phyloP scores from a whole-genome alignment of 2,797 vertebrate species.

The Eulemur coronatus region DNA sequence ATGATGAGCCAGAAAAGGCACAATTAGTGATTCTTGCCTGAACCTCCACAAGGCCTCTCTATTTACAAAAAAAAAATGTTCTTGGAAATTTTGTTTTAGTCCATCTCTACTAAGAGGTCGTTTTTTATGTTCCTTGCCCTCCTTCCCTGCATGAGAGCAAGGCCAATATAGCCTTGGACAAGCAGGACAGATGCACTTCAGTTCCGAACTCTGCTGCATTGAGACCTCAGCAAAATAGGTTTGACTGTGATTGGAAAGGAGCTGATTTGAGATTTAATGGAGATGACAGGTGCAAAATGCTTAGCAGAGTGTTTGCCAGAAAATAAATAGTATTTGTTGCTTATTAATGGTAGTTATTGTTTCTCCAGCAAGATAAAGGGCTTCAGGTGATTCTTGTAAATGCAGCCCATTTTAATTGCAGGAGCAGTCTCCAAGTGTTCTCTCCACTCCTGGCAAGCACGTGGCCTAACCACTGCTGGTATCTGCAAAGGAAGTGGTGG shows the following conservation, averaged over 20 bases:
- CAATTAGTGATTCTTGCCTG: neutral
- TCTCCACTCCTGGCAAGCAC: neutral
- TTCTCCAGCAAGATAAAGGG: neutral
- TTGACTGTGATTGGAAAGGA: neutral
- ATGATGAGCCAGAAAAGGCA: neutral
- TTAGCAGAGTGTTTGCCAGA: neutral
- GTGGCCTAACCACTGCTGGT: neutral
- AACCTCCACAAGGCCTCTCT: neutral
- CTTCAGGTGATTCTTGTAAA: neutral
- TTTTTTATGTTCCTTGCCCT: neutral
- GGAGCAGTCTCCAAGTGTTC: neutral
- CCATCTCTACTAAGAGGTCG: neutral
- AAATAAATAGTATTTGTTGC: neutral
- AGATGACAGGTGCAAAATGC: neutral
- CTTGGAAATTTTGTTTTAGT: neutral
- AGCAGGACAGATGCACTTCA: neutral
- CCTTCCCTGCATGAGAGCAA: too few relatives aligned
- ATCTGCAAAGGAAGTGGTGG: conserved; percentile 78
- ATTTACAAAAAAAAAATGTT: neutral
- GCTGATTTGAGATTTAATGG: neutral
- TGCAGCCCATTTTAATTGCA: conserved; percentile 36
- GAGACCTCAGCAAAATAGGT: neutral
- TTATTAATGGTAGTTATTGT: neutral
- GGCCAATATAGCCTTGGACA: neutral
- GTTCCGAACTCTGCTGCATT: neutral